These are phyloP conservation scores for Bos indicus DNA, from an alignment of 2,113 vertebrate genomes.

Conservation along the genomic window DNA sequence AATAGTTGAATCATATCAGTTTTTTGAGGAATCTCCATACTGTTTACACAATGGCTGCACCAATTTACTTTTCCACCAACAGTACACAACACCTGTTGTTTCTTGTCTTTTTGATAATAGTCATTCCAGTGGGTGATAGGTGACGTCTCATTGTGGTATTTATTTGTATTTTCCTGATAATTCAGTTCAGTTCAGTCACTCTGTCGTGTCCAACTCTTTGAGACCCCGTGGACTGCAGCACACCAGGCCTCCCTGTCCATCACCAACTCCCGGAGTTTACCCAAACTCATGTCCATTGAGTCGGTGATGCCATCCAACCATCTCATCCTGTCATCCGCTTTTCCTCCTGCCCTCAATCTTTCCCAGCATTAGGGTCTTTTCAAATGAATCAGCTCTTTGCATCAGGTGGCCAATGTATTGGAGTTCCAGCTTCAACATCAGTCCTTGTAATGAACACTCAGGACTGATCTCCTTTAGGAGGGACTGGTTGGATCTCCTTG, in stretches of 20 bases:
- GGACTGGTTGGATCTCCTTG: not conserved
- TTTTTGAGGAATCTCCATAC: not conserved
- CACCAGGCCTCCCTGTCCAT: not conserved
- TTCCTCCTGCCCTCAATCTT: not conserved
- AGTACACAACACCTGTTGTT: not conserved
- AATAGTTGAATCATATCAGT: not conserved
- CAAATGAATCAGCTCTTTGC: not conserved
- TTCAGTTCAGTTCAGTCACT: not conserved
- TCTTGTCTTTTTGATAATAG: not conserved
- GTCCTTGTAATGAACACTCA: not conserved
- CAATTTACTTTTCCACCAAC: not conserved
- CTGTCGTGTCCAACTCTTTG: not conserved
- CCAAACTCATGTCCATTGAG: not conserved
- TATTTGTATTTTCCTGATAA: not conserved
- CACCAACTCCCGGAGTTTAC: not conserved
- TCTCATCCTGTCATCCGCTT: not conserved
- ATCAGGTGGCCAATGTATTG: not conserved
- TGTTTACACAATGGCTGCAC: not conserved
- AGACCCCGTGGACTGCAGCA: not conserved
- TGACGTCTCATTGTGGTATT: not conserved
- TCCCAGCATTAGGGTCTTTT: not conserved
- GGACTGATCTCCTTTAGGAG: not conserved
- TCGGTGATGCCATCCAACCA: not conserved
- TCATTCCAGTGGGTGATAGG: not conserved
- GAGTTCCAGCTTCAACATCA: not conserved